Evolutionary conservation across 2,888 invertebrate genomes (phyloP).

Genomic region (Malthinus flaveolus): DNA sequence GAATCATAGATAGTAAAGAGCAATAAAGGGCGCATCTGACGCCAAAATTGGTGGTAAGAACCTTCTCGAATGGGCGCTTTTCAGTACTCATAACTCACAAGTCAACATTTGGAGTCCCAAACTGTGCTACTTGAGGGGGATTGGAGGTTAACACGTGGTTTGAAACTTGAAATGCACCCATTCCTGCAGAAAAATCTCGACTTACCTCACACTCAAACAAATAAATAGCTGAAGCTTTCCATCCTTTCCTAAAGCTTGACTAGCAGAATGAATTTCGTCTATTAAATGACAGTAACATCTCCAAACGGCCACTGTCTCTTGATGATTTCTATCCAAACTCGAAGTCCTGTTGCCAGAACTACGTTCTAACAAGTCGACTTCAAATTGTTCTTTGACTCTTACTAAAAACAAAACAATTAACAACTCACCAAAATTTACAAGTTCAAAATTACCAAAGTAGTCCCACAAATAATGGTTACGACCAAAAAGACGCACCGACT

Average conservation of each 20-base stretch:
- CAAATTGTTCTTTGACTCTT: constrained; percentile 79
- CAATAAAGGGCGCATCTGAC: no score
- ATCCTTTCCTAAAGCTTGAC: constrained; percentile 91
- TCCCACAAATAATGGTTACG: constrained; percentile 98
- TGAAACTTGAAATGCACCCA: no score
- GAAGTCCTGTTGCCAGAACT: constrained; percentile 49
- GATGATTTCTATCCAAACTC: constrained; percentile 52
- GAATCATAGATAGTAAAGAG: no score
- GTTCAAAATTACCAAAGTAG: constrained; percentile 78
- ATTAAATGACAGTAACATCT: constrained; percentile 87
- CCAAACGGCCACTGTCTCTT: constrained; percentile 70
- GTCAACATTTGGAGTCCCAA: no score
- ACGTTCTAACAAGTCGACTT: constrained; percentile 70
- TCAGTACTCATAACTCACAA: no score
- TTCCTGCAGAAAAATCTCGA: no score
- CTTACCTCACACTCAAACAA: constrained; percentile 88
- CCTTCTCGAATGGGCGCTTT: no score
- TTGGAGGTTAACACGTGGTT: no score
- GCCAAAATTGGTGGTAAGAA: no score
- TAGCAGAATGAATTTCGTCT: constrained; percentile 84
- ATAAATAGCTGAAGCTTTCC: constrained; percentile 97
- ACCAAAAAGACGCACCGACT: constrained; percentile 89
- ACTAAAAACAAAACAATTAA: constrained; percentile 57
- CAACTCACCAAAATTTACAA: not conserved
- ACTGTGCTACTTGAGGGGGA: no score